A percentile compares a stretch with the other conserved stretches of the same genome.
Evolutionary conservation across 92 coral and sea anemone species (phyloP).

Genomic region (Pocillopora meandrina): DNA sequence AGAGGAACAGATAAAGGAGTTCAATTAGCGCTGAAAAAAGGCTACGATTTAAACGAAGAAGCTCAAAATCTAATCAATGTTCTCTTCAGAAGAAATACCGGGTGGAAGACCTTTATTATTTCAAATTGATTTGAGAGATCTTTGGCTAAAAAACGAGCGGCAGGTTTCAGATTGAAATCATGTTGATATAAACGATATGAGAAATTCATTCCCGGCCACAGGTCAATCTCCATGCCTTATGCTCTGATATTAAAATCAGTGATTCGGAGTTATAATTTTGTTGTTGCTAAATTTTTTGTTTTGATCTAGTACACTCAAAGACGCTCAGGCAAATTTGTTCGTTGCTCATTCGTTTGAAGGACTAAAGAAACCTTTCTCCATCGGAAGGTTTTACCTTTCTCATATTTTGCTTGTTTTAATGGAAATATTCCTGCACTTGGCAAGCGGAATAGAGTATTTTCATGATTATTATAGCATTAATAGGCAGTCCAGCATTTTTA

Average conservation of each 20-base stretch:
- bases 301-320: not conserved
- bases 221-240: not conserved
- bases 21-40: conserved; percentile 29
- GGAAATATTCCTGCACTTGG: no score
- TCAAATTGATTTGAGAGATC: not conserved
- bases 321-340: conserved; percentile 2
- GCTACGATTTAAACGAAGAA: not conserved
- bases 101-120: not conserved
- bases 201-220: not conserved
- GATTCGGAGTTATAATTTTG: not conserved
- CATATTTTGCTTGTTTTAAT: no score
- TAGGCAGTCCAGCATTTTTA: no score
- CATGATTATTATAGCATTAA: no score
- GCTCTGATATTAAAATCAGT: not conserved
- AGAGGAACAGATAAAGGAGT: not conserved
- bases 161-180: no score
- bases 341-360: not conserved
- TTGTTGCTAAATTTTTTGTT: not conserved
- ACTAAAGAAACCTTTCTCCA: no score
- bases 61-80: conserved; percentile 23
- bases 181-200: not conserved
- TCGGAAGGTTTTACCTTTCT: no score
- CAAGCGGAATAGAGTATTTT: no score
- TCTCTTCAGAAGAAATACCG: not conserved
- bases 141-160: not conserved